phyloP scores from a whole-genome alignment of 2,113 vertebrate genomes.

The Nannospalax galili region DNA sequence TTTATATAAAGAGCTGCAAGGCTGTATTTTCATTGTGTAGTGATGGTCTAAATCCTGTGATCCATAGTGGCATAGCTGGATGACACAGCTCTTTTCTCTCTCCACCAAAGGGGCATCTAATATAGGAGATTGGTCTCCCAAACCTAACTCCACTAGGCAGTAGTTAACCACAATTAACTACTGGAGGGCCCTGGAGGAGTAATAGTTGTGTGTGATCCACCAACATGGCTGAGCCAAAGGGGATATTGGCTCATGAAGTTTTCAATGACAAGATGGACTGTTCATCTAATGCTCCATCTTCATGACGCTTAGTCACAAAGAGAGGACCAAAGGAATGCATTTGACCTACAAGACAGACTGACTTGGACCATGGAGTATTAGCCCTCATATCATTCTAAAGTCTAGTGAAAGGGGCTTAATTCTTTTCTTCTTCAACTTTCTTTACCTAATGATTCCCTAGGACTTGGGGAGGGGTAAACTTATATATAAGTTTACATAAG shows the following conservation, averaged over 20 bases:
- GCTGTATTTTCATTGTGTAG: neutral
- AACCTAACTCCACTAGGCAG: neutral
- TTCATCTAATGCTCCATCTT: neutral
- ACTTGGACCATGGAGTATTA: neutral
- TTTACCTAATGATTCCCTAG: neutral
- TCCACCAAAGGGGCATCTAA: neutral
- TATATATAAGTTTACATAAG: neutral
- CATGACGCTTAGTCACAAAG: neutral
- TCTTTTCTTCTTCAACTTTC: constrained; percentile 16
- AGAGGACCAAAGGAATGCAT: neutral
- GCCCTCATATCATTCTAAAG: neutral
- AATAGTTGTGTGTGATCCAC: neutral
- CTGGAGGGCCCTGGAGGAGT: neutral
- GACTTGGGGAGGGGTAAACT: neutral
- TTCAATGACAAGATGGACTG: neutral
- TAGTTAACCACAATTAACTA: neutral
- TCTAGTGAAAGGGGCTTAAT: neutral
- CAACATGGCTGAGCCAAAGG: neutral
- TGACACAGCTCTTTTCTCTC: neutral
- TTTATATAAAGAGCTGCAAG: neutral
- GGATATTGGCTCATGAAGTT: neutral
- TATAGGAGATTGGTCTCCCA: neutral
- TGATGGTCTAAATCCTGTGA: neutral
- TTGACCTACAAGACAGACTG: neutral
- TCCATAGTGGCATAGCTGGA: neutral